Evolutionary conservation across 2,797 vertebrate species (phyloP).

Genomic region (Sebastolobus altivelis): DNA sequence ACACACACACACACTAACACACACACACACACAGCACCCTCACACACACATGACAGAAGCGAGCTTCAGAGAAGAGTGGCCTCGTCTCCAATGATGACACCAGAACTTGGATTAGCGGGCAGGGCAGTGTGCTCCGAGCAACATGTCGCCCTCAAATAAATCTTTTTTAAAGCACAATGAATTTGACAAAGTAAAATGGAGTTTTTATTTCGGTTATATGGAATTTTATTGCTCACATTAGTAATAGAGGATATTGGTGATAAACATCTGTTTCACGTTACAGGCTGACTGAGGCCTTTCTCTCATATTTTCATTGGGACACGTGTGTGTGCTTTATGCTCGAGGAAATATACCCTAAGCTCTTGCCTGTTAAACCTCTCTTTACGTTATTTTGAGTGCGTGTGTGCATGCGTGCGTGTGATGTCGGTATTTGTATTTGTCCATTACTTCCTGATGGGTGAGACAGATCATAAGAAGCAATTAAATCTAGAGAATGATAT

Average conservation of each 20-base stretch:
- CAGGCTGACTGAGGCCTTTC: constrained; percentile 68
- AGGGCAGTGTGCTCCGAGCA: constrained; percentile 34
- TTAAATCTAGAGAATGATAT: constrained; percentile 34
- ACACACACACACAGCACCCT: constrained; percentile 20
- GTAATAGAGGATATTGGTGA: constrained; percentile 66
- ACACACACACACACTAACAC: constrained; percentile 20
- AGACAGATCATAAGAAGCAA: constrained; percentile 28
- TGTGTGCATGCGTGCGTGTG: constrained; percentile 29
- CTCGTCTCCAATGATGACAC: constrained; percentile 60
- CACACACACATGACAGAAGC: constrained; percentile 48
- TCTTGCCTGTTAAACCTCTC: constrained; percentile 63
- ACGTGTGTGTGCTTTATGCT: constrained; percentile 67
- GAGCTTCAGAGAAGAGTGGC: constrained; percentile 50
- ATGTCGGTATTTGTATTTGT: constrained; percentile 44
- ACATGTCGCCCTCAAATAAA: constrained; percentile 67
- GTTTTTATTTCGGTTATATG: constrained; percentile 68
- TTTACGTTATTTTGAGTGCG: constrained; percentile 51
- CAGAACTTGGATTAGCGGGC: constrained; percentile 37
- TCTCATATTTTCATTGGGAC: constrained; percentile 73
- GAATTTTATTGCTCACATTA: constrained; percentile 74
- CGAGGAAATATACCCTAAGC: constrained; percentile 65
- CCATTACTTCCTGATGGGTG: constrained; percentile 36
- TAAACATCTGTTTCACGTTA: constrained; percentile 73
- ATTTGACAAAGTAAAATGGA: constrained; percentile 71
- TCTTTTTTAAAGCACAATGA: constrained; percentile 69